Conservation (phyloP, 2,113 vertebrate genomes). For the Lasiurus cinereus region DNA sequence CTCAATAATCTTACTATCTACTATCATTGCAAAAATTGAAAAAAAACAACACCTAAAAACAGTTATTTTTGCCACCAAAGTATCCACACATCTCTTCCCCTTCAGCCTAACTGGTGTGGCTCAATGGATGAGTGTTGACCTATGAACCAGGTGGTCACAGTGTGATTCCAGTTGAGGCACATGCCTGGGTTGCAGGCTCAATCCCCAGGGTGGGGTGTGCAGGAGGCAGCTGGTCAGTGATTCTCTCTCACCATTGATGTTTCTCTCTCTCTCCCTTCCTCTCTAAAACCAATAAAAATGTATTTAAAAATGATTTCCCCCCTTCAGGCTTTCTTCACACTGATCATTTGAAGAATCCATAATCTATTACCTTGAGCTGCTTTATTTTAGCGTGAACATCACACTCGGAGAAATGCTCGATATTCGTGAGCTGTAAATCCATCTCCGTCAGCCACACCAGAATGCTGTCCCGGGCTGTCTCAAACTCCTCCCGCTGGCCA, state of each 20-base stretch:
- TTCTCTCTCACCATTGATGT: no score
- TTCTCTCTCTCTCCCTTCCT: no score
- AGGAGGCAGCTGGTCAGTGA: no score
- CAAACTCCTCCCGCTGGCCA: conserved; percentile 97
- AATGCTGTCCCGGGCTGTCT: conserved; percentile 95
- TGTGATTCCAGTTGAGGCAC: no score
- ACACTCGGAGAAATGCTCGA: conserved; percentile 99
- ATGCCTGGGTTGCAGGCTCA: no score
- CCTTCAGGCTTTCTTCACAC: neutral
- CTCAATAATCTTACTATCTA: neutral
- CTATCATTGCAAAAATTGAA: neutral
- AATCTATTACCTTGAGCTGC: conserved; percentile 93
- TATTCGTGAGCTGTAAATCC: conserved; percentile 98
- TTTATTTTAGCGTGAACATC: conserved; percentile 98
- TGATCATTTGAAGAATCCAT: neutral
- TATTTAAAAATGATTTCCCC: no score
- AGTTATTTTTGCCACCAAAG: neutral
- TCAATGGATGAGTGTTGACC: no score
- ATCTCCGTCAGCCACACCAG: conserved; percentile 99
- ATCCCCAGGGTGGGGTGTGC: no score
- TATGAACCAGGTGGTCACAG: no score
- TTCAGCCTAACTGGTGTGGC: no score
- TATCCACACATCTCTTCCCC: neutral
- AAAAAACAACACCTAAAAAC: neutral
- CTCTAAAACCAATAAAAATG: no score